Percentiles rank a stretch among this genome's conserved stretches.
phyloP scores from a whole-genome alignment of 2,888 invertebrate species.

The Notodonta dromedarius region DNA sequence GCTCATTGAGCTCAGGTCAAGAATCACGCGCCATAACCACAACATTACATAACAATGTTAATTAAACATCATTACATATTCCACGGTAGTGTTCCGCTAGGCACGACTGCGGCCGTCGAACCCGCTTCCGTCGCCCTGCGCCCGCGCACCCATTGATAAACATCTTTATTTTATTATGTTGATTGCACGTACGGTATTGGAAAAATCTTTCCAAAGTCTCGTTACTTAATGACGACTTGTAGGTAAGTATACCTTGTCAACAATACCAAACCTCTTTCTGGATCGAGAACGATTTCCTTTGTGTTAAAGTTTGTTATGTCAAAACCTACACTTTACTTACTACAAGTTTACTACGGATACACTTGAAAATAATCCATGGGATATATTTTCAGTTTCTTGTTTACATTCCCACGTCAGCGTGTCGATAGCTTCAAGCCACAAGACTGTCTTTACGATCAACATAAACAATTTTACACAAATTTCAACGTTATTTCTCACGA shows the following conservation, averaged over 20 bases:
- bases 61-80: constrained; percentile 63
- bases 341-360: constrained; percentile 40
- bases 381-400: constrained; percentile 62
- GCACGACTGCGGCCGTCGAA: constrained; percentile 61
- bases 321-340: constrained; percentile 25
- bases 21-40: constrained; percentile 9
- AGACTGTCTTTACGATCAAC: constrained; percentile 33
- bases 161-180: constrained; percentile 45
- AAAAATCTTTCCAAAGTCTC: background rate
- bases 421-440: constrained; percentile 61
- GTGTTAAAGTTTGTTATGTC: too few relatives aligned
- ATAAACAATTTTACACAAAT: constrained; percentile 24
- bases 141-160: constrained; percentile 45
- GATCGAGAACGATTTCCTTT: too few relatives aligned
- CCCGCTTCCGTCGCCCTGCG: constrained; percentile 60
- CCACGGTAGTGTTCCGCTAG: constrained; percentile 63
- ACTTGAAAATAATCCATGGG: constrained; percentile 52
- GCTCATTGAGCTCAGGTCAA: constrained; percentile 1
- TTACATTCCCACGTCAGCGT: constrained; percentile 78
- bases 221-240: too few relatives aligned
- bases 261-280: too few relatives aligned
- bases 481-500: constrained; percentile 37
- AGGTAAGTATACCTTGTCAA: too few relatives aligned
- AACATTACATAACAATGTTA: constrained; percentile 44
- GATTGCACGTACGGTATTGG: constrained; percentile 9